These are phyloP conservation scores for Chiloscyllium punctatum DNA, from an alignment of 2,797 vertebrate genomes.

Conservation along the genomic window DNA sequence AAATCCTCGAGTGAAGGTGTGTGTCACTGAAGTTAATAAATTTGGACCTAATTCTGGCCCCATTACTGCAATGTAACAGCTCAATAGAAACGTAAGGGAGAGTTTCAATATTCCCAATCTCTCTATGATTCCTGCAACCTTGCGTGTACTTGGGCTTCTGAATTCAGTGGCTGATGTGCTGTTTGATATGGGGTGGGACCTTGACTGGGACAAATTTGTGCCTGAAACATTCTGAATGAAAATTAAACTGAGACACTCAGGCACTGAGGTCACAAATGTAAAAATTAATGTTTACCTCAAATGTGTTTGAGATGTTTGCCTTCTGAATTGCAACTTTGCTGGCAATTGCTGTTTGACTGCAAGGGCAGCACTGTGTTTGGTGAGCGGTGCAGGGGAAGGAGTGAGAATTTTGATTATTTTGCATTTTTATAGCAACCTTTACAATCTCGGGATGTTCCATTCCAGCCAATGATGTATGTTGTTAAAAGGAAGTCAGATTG, in stretches of 20 bases:
- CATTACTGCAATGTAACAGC: neutral
- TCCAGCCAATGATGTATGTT: neutral
- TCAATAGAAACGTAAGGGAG: neutral
- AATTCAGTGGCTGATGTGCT: no score
- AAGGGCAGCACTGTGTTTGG: neutral
- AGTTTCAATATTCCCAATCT: neutral
- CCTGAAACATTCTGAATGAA: neutral
- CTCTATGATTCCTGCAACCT: neutral
- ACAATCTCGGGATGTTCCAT: neutral
- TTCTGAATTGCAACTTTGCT: neutral
- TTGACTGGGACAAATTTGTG: neutral
- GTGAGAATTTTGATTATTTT: neutral
- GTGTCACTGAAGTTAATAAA: neutral
- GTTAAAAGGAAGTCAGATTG: no score
- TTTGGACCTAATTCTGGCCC: neutral
- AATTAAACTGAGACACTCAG: neutral
- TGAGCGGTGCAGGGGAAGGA: no score
- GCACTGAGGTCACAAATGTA: no score
- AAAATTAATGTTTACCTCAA: no score
- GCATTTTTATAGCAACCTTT: neutral
- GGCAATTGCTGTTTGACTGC: neutral
- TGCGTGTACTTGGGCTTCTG: no score
- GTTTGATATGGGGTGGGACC: neutral
- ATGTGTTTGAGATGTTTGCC: no score
- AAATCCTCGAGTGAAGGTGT: neutral